A percentile compares a stretch with the other conserved stretches of the same genome.
Conservation (phyloP, 2,888 invertebrate species). For the Pseudococcus viburni region DNA sequence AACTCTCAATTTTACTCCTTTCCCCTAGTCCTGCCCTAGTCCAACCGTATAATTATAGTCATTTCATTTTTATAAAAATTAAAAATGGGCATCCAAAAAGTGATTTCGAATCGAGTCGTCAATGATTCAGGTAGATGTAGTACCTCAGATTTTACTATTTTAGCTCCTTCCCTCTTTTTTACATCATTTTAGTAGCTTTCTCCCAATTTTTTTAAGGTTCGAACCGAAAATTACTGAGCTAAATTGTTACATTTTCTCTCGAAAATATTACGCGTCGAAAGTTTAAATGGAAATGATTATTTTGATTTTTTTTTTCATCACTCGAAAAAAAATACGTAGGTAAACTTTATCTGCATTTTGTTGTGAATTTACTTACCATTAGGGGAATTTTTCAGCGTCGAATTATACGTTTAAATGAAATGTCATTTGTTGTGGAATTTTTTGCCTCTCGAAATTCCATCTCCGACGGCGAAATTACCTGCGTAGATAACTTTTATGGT, state of each 20-base stretch:
- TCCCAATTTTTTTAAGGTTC: no score
- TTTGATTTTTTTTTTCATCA: not conserved
- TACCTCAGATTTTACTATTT: no score
- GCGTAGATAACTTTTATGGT: not conserved
- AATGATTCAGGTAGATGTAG: no score
- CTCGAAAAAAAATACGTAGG: not conserved
- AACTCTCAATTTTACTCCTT: no score
- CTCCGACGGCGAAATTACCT: not conserved
- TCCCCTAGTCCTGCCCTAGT: no score
- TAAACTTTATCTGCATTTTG: not conserved
- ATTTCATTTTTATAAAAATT: no score
- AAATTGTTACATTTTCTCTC: not conserved
- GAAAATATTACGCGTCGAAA: not conserved
- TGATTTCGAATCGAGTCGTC: no score
- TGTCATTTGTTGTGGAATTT: not conserved
- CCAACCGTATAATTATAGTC: no score
- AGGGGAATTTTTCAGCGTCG: not conserved
- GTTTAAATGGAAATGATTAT: conserved; percentile 15
- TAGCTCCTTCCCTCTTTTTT: no score
- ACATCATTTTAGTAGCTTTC: no score
- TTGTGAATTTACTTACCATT: not conserved
- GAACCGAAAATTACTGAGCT: no score
- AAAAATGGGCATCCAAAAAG: no score
- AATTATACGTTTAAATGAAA: not conserved
- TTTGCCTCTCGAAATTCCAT: not conserved